Base-by-base conservation (phyloP, 2,888 invertebrate species). In the Elmis aenea region DNA sequence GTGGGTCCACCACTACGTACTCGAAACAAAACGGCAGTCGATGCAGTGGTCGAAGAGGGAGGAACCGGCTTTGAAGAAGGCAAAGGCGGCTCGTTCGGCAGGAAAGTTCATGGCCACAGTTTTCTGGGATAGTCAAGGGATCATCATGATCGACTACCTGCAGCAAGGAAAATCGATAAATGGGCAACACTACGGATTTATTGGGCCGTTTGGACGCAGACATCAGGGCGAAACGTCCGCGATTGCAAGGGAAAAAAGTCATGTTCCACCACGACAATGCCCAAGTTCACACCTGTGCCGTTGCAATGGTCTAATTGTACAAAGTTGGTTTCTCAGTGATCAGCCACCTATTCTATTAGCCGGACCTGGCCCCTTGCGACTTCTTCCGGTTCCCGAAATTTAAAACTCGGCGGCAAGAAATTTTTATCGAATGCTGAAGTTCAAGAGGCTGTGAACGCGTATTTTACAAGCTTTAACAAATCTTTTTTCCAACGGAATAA, bases 51-150 rank as follows among this genome's bases (percentile, higher is more conserved):
- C 15, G 26, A 22, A 5, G 9, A 15, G 20, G n/a, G 37, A 15
- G 11, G 21, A 32, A 26, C 14, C 31, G 22, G 38, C 28, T 35
- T 16, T 29, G 15, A 35, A 35, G 24, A 35, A 35, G 16, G 18
- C 27, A 22, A 22, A 28, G 23, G 22, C 22, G 12, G 35, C 16
- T 24, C 8, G 23, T 2, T 28, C 29, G 15, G 15, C 24, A 15
- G 22, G 24, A 20, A 37, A 37, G 26, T 30, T 31, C n/a, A 31
- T 37, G 31, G 31, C 26, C 13, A 26, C 23, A 12, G 26, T 35
- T 33, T 38, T 28, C 23, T 38, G 33, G 27, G 28, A 33, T 38
- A 25, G 24, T 29, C 24, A 29, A 23, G 33, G 33, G 13, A 9
- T 38, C 18, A 27, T 37, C 16, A 13, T 32, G 18, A 29, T 35